Base-by-base conservation (phyloP, 2,888 invertebrate species). In the Patella ulyssiponensis region DNA sequence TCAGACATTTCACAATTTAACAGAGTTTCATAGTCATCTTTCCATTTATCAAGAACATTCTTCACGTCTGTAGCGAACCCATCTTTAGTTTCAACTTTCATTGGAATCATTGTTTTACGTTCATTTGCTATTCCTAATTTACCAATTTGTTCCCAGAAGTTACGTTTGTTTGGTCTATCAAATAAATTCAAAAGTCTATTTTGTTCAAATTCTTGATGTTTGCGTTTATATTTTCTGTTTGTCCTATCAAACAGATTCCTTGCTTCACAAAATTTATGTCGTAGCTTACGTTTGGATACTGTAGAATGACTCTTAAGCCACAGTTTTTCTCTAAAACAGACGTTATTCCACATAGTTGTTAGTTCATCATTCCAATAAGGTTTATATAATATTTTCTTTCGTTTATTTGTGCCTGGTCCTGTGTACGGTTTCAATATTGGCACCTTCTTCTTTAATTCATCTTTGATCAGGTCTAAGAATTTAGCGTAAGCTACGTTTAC, bases 1-100 rank as follows among this genome's bases (percentile, higher is more conserved):
- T 14, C 20, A 14, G n/a, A n/a, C 5, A 58, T 58, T 12, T 17
- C 15, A 58, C 17, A n/a, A 20, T 58, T 58, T 20, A 64, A 64
- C 64, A 64, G 64, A 64, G 64, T n/a, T 20, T 64, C n/a, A 64
- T 64, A 64, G 64, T 64, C 64, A 20, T n/a, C n/a, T 64, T 64
- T 64, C 64, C 64, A 64, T 23, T 23, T 64, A 3, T 64, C 23
- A 64, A 58, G 64, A 64, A 64, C 64, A 14, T 64, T 23, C 9
- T 64, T 23, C n/a, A 23, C 23, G 64, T 64, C 23, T 2, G 64
- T n/a, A 64, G 64, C n/a, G 64, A 64, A 9, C 11, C 64, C 64
- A 64, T 27, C 23, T 14, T 64, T 23, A 9, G 64, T 64, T 64
- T 64, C 64, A 64, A 64, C 23, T 15, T 9, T 7, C 64, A 64